These are phyloP conservation scores for Bergia sp. DNA, from an alignment of 92 coral and sea anemone species.

Conservation along the genomic window DNA sequence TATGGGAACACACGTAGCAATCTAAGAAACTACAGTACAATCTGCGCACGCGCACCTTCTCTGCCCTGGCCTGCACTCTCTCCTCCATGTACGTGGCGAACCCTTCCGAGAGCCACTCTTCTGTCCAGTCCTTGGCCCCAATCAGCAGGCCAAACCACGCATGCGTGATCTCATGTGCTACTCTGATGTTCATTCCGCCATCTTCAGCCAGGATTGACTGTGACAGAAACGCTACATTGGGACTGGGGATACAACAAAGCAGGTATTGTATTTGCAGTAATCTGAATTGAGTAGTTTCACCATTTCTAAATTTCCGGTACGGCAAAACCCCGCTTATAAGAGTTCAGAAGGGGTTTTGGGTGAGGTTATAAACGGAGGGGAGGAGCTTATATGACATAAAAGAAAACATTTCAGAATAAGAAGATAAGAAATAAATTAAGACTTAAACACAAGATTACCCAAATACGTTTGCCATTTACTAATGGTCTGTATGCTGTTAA, in stretches of 20 bases:
- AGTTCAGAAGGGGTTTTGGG: no score
- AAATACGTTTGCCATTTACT: no score
- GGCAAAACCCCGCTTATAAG: no score
- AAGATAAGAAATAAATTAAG: no score
- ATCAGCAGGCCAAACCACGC: constrained; percentile 98
- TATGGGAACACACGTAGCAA: no score
- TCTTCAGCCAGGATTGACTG: constrained; percentile 97
- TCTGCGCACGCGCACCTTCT: constrained; percentile 59
- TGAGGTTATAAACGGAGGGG: no score
- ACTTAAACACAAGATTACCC: no score
- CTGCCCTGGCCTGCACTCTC: constrained; percentile 85
- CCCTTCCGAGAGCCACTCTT: constrained; percentile 97
- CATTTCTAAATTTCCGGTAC: background rate
- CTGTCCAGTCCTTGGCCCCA: constrained; percentile 99
- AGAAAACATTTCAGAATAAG: no score
- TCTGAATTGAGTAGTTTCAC: background rate
- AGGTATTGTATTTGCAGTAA: background rate
- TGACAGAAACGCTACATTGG: constrained; percentile 93
- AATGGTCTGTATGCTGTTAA: no score
- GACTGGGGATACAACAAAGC: constrained; percentile 60
- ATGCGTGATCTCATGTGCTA: constrained; percentile 97
- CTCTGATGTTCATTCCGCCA: constrained; percentile 88
- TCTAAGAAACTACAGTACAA: background rate
- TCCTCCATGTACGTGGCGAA: constrained; percentile 95
- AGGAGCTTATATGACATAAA: no score